Evolutionary conservation across 2,888 invertebrate species (phyloP).

Genomic region (Eledona agricola): DNA sequence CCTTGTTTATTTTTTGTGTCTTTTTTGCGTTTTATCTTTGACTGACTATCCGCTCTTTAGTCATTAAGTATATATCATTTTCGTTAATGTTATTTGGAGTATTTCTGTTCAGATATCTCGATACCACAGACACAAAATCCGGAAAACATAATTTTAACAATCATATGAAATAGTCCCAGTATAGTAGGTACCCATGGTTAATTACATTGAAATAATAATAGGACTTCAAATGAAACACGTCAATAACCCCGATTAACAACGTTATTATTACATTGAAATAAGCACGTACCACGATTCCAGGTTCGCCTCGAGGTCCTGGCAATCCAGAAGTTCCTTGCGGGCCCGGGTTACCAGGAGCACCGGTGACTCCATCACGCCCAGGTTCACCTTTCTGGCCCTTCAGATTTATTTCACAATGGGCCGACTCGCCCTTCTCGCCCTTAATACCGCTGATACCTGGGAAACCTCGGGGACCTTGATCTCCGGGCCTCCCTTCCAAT

Average conservation of each 20-base stretch:
- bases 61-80: too few relatives aligned
- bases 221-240: too few relatives aligned
- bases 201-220: too few relatives aligned
- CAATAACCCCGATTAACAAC: background rate
- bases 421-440: constrained; percentile 85
- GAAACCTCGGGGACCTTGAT: constrained; percentile 79
- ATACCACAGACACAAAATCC: too few relatives aligned
- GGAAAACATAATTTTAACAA: too few relatives aligned
- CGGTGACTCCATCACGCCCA: constrained; percentile 77
- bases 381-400: constrained; percentile 90
- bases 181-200: too few relatives aligned
- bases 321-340: constrained; percentile 69
- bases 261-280: background rate
- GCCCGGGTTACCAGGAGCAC: constrained; percentile 72
- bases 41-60: too few relatives aligned
- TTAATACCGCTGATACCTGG: constrained; percentile 72
- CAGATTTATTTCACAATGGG: constrained; percentile 72
- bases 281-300: constrained; percentile 67
- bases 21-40: too few relatives aligned
- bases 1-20: too few relatives aligned
- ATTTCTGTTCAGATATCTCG: too few relatives aligned
- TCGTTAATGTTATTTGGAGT: too few relatives aligned
- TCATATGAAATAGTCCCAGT: too few relatives aligned
- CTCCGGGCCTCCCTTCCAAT: constrained; percentile 72
- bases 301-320: constrained; percentile 70